Percentiles rank a stretch among this genome's conserved stretches.
Conservation (phyloP, 2,797 vertebrate genomes). For the Brotula barbata region DNA sequence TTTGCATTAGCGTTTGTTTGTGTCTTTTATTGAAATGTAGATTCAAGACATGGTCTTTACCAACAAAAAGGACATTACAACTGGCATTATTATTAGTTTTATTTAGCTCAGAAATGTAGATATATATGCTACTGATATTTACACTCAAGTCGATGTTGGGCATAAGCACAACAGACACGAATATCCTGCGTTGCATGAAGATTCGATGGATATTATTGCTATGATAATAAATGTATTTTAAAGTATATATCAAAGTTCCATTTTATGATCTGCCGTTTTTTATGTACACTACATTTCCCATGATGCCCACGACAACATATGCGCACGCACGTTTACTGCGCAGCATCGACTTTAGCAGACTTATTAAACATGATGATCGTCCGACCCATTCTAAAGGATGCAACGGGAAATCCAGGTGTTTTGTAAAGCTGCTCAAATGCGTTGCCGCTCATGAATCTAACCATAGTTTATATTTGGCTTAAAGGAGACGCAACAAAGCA, state of each 20-base stretch:
- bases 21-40: too few species aligned
- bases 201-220: too few species aligned
- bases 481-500: conserved; percentile 88
- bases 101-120: background rate
- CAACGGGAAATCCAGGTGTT: conserved; percentile 46
- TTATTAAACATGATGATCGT: conserved; percentile 9
- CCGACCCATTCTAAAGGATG: rapidly evolving
- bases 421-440: conserved; percentile 20
- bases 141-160: too few species aligned
- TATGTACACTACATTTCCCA: conserved; percentile 65
- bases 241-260: too few species aligned
- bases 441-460: conserved; percentile 34
- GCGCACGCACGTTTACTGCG: background rate
- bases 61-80: too few species aligned
- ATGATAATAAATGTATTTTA: too few species aligned
- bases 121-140: too few species aligned
- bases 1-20: too few species aligned
- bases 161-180: background rate
- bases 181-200: background rate
- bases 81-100: too few species aligned
- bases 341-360: conserved; percentile 45
- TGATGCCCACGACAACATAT: conserved; percentile 24
- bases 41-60: too few species aligned
- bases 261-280: too few species aligned
- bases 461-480: conserved; percentile 77